Base-by-base conservation (phyloP, 2,797 vertebrate species). In the Poecilia wingei region DNA sequence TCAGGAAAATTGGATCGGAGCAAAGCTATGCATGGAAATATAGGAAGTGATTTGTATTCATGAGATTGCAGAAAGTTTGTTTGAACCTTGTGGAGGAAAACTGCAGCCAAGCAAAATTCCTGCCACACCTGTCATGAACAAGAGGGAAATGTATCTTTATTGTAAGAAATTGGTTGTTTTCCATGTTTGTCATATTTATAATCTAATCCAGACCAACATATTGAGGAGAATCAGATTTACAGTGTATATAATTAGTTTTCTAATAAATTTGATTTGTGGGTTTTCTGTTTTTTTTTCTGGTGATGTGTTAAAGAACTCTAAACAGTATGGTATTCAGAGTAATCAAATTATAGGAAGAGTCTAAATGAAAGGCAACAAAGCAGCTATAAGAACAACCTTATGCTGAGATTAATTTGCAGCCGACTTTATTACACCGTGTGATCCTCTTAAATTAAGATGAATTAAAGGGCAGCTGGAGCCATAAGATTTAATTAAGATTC, bases 401-500 rank as follows among this genome's bases (percentile, higher is more conserved):
- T 81, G 75, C 85, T 84, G 82, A 84, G 84, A 92, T 88, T 84
- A 74, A 88, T 88, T 88, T 79, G 82, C 84, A 86, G 78, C 80
- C 4, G 72, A 87, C 85, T 87, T 89, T 84, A 87, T 87, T 84
- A 87, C 84, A 86, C 75, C 49, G 82, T 88, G 84, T 89, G 84
- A 93, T 89, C 88, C 82, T 70, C 84, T 88, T 88, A 89, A 88
- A 94, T 89, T 83, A 93, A 92, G 90, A 94, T 91, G 87, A 93
- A 94, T 93, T 90, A 89, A 94, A 92, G 89, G 89, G 90, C 87
- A 92, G 87, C 86, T 87, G 79, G 75, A 88, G 88, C 84, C 76
- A 69, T 59, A 77, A 93, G 89, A 91, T 93, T 91, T 93, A 92
- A 95, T 95, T 94, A 94, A 93, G 92, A 94, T 93, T 87, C 90